phyloP scores from a whole-genome alignment of 1,140 invertebrate genomes.

The Coenobita brevimanus region DNA sequence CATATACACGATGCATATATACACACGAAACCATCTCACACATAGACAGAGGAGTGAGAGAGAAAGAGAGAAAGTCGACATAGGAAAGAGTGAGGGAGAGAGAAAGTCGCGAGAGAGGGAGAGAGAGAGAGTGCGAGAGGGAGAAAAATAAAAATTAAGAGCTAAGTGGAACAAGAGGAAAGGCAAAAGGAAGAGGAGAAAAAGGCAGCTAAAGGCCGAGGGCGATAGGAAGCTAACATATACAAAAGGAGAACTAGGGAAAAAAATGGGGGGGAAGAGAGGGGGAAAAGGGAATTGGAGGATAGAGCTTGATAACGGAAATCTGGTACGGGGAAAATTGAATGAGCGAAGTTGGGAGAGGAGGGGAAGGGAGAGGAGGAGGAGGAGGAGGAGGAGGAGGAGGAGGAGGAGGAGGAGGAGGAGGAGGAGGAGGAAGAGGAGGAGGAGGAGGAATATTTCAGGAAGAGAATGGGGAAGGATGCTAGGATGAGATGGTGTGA shows the following conservation, averaged over 20 bases:
- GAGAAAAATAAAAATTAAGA: too few species aligned
- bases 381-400: not conserved
- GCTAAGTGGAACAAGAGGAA: too few species aligned
- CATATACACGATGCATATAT: too few species aligned
- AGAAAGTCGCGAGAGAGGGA: too few species aligned
- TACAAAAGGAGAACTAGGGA: slow-evolving; percentile 41
- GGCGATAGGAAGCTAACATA: slow-evolving; percentile 54
- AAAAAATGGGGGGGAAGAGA: slow-evolving; percentile 31
- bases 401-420: not conserved
- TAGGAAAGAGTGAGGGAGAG: too few species aligned
- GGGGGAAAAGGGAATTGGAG: slow-evolving; percentile 33
- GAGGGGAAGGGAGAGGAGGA: not conserved
- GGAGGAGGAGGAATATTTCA: not conserved
- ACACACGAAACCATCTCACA: too few species aligned
- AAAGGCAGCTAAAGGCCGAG: slow-evolving; percentile 51
- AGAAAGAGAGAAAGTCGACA: too few species aligned
- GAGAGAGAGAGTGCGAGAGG: too few species aligned
- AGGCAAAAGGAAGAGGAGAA: slow-evolving; percentile 5
- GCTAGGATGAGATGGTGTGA: not conserved
- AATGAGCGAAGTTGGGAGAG: slow-evolving; percentile 10
- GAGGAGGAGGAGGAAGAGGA: slow-evolving; percentile 13
- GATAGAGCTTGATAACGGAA: too few species aligned
- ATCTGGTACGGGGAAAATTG: slow-evolving; percentile 3
- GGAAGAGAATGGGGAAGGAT: not conserved
- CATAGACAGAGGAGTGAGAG: too few species aligned